Percentiles rank a stretch among this genome's conserved stretches.
Conservation (phyloP, 37 sponge, comb jelly and placozoan genomes). For the Bolinopsis microptera region DNA sequence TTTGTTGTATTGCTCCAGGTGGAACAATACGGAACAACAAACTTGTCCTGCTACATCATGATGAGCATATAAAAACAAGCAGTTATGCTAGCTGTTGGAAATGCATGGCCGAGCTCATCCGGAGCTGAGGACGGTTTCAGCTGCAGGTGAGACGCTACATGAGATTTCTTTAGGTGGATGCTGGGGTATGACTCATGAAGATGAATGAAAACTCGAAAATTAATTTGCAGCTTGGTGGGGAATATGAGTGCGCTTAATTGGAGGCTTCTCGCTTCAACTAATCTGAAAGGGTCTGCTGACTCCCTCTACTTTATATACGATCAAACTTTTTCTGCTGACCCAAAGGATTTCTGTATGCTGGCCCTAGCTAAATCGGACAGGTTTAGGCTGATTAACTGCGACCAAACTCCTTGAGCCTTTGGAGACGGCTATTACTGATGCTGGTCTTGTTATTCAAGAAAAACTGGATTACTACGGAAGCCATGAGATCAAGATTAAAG, state of each 20-base stretch:
- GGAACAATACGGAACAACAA: neutral
- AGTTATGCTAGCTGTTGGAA: neutral
- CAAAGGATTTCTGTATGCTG: neutral
- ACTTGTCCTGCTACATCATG: conserved; percentile 1
- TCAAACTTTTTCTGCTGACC: neutral
- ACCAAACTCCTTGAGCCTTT: conserved; percentile 9
- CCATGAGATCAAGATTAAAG: neutral
- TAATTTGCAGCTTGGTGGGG: conserved; percentile 30
- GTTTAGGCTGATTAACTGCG: neutral
- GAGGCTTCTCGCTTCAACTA: conserved; percentile 13
- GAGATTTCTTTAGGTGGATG: neutral
- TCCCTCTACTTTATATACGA: neutral
- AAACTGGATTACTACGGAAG: conserved; percentile 12
- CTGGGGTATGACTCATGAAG: neutral
- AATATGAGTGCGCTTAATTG: neutral
- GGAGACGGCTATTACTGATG: neutral
- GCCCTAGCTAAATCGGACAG: neutral
- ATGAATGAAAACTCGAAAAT: neutral
- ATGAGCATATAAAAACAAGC: conserved; percentile 24
- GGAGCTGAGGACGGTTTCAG: neutral
- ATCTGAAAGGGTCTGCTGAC: neutral
- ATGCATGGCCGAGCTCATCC: neutral
- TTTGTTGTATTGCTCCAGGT: conserved; percentile 13
- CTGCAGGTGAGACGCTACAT: neutral
- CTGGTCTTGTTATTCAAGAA: conserved; percentile 10